Conservation (phyloP, 2,113 vertebrate genomes). For the Typhlomys cinereus region DNA sequence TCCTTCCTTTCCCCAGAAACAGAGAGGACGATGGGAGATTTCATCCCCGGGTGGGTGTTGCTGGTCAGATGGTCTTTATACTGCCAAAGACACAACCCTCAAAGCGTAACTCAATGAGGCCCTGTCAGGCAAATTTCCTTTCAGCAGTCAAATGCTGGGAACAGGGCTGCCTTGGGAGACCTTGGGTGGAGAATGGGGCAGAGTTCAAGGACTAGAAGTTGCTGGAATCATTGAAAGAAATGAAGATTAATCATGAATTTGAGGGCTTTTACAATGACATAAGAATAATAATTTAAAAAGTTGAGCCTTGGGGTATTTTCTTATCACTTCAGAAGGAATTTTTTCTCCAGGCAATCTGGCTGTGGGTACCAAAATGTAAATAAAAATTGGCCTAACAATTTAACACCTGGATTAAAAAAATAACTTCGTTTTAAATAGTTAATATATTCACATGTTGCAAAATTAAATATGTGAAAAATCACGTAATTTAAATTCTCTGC, state of each 20-base stretch:
- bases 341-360: not conserved
- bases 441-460: not conserved
- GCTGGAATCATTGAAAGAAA: not conserved
- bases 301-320: not conserved
- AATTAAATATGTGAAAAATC: not conserved
- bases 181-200: too few species aligned
- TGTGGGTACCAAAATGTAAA: not conserved
- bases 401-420: not conserved
- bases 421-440: not conserved
- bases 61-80: not conserved
- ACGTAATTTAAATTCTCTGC: not conserved
- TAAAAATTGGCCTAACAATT: not conserved
- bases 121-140: not conserved
- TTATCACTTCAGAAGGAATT: not conserved
- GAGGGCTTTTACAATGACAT: not conserved
- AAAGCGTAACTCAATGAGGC: not conserved
- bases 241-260: constrained; percentile 14
- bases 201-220: not conserved
- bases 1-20: not conserved
- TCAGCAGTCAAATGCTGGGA: too few species aligned
- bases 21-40: not conserved
- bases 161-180: not conserved
- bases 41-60: too few species aligned
- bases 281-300: not conserved
- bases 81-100: not conserved